Conservation (phyloP, 2,888 invertebrate genomes). For the Melitaea athalia region DNA sequence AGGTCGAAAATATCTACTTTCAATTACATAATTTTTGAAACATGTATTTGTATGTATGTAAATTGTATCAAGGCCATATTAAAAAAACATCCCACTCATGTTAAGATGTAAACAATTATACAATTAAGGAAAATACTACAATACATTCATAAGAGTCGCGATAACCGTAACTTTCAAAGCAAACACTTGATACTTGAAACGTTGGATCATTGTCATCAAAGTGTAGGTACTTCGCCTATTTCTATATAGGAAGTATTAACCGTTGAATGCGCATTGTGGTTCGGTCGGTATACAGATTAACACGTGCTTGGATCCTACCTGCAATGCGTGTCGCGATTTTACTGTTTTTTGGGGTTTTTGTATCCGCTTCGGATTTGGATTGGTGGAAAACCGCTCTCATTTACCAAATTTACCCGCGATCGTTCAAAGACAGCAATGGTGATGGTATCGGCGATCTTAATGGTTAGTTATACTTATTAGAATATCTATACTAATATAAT, state of each 20-base stretch:
- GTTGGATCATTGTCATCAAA: not conserved
- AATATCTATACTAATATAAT: no score
- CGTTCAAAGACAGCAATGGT: conserved; percentile 87
- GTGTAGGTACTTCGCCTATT: conserved; percentile 7
- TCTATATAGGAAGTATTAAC: conserved; percentile 26
- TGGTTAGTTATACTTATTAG: conserved; percentile 69
- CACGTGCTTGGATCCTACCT: conserved; percentile 5
- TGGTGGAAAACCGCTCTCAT: conserved; percentile 90
- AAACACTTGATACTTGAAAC: conserved; percentile 18
- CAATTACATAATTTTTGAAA: no score
- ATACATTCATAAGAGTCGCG: not conserved
- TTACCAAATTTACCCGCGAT: conserved; percentile 90
- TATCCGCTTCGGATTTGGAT: conserved; percentile 54
- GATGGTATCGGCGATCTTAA: conserved; percentile 90
- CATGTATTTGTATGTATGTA: no score
- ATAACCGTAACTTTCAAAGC: conserved; percentile 12
- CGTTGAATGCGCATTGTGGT: not conserved
- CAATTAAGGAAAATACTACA: not conserved
- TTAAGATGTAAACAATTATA: no score
- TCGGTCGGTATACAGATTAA: conserved; percentile 9
- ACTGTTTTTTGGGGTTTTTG: conserved; percentile 19
- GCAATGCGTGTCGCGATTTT: conserved; percentile 30
- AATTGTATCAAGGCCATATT: no score
- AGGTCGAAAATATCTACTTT: no score
- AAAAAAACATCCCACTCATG: no score